Evolutionary conservation across 2,888 invertebrate genomes (phyloP).

Genomic region (Dasypolia templi): DNA sequence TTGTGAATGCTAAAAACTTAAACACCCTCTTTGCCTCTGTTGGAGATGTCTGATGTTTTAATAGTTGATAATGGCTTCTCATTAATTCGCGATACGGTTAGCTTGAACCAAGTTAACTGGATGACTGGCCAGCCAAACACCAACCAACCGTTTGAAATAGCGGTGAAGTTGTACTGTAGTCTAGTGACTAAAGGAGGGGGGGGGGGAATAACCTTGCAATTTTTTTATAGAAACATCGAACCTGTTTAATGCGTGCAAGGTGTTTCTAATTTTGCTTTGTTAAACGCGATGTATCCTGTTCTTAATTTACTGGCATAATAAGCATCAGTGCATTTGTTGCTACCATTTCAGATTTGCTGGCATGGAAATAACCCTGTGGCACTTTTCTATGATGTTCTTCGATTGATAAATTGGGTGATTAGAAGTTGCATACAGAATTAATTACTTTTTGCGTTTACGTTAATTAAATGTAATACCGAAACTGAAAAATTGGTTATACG

Average conservation of each 20-base stretch:
- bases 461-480: background rate
- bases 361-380: constrained; percentile 11
- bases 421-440: background rate
- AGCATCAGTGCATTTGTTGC: constrained; percentile 11
- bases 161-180: constrained; percentile 63
- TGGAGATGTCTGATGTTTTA: constrained; percentile 27
- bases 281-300: constrained; percentile 53
- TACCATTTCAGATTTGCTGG: background rate
- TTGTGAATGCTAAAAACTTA: background rate
- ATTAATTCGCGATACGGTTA: constrained; percentile 63
- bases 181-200: constrained; percentile 3
- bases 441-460: background rate
- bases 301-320: constrained; percentile 11
- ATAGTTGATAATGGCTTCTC: constrained; percentile 32
- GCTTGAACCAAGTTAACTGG: constrained; percentile 52
- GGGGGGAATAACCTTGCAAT: constrained; percentile 56
- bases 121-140: constrained; percentile 43
- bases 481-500: background rate
- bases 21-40: too few relatives aligned
- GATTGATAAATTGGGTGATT: background rate
- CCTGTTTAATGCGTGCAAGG: constrained; percentile 42
- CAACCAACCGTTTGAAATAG: constrained; percentile 46
- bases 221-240: constrained; percentile 52
- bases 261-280: constrained; percentile 37
- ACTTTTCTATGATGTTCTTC: background rate